Evolutionary conservation across 2,888 invertebrate species (phyloP), one percentile per base, ranked within the genome.

Genomic region (Himalopsyche anomala): DNA sequence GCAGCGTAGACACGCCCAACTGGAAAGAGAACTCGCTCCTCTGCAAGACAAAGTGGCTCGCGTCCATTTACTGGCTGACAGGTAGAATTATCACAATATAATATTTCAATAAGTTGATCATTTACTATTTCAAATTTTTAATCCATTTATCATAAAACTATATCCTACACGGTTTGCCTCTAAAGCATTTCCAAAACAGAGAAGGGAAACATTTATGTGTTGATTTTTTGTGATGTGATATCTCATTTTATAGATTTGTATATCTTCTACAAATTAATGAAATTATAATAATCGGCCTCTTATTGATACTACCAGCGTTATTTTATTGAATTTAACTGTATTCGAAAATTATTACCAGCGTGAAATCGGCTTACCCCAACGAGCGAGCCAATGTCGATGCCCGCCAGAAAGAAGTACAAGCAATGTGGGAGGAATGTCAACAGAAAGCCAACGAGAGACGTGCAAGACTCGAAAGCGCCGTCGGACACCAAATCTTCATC

Each of bases 21-120:
- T 99, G 82, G 99, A 99, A 92, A 92, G 99, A 42, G 99, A 99
- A 91, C 92, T 99, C 88, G 97, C 98, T 28, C 99, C 99, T 0
- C 95, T 99, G 4, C 96, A 97, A 90, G 99, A 99, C 90, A 99
- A 99, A 91, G 97, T 99, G 85, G 95, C 96, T 88, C 95, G 97
- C 82, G 97, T 99, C 74, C 96, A 96, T 89, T 94, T 97, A 88
- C 91, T 99, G 85, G 99, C 98, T 0, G 97, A 97, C 90, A 96
- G 96, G 93, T 96, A 91, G 94, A 42, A 5, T 80, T 80, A 69
- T 69, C 36, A 36, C 9, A 3, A 9, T 69, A 69, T 28, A 74
- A 19, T 36, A 4, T 36, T n/a, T 74, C 2, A 74, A 74, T 45
- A 45, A 28, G 28, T 28, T 28, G 28, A 28, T 2, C 28, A 28